These are phyloP conservation scores for Macrobrachium rosenbergii DNA, from an alignment of 1,140 invertebrate genomes.

Conservation along the genomic window DNA sequence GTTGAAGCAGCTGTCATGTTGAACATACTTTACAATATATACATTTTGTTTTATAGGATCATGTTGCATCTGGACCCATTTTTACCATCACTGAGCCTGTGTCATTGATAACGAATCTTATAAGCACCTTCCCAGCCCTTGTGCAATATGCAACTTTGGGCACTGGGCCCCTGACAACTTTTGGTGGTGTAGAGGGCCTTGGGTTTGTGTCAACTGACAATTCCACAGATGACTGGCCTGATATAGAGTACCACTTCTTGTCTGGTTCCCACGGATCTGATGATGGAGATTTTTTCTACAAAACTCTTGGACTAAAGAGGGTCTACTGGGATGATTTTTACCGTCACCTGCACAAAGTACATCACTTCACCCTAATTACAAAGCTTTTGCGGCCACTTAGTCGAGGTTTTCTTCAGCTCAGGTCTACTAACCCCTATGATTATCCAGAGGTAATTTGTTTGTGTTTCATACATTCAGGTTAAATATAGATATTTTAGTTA, in stretches of 20 bases:
- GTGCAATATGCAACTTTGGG: neutral
- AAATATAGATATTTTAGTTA: neutral
- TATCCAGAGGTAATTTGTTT: slow-evolving; percentile 76
- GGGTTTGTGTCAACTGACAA: slow-evolving; percentile 84
- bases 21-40: neutral
- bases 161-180: slow-evolving; percentile 85
- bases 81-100: slow-evolving; percentile 29
- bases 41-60: slow-evolving; percentile 8
- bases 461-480: neutral
- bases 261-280: slow-evolving; percentile 90
- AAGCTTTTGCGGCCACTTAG: slow-evolving; percentile 82
- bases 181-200: slow-evolving; percentile 91
- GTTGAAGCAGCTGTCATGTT: no score
- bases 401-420: slow-evolving; percentile 82
- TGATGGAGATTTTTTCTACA: slow-evolving; percentile 84
- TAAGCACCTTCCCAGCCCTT: slow-evolving; percentile 11
- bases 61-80: slow-evolving; percentile 11
- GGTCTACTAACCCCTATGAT: slow-evolving; percentile 86
- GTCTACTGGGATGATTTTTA: slow-evolving; percentile 28
- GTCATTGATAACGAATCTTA: neutral
- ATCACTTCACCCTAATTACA: slow-evolving; percentile 87
- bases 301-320: slow-evolving; percentile 79
- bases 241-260: slow-evolving; percentile 81
- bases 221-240: slow-evolving; percentile 9
- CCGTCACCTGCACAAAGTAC: slow-evolving; percentile 70